phyloP scores from a whole-genome alignment of 2,888 invertebrate genomes.

The Erebia ligea region DNA sequence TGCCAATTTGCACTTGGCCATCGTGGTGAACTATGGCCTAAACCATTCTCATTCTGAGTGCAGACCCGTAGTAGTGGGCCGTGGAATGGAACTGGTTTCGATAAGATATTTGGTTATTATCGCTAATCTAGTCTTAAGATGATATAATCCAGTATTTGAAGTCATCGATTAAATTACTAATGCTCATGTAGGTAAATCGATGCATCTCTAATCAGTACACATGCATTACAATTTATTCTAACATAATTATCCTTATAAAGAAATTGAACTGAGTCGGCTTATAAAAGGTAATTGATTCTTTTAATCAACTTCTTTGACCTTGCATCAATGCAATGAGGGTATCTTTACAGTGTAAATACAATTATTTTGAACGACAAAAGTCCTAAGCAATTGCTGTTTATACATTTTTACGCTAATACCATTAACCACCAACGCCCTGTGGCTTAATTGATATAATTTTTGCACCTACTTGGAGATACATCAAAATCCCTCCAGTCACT shows the following conservation, averaged over 20 bases:
- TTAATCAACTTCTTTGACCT: slow-evolving; percentile 7
- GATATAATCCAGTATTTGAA: background rate
- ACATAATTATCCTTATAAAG: slow-evolving; percentile 15
- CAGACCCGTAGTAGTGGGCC: too few species aligned
- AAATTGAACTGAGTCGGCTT: background rate
- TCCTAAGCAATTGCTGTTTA: too few species aligned
- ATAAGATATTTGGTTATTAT: background rate
- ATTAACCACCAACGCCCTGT: too few species aligned
- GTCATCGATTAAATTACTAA: background rate
- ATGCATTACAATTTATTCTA: slow-evolving; percentile 7
- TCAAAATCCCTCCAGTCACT: too few species aligned
- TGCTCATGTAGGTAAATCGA: background rate
- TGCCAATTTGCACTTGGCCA: too few species aligned
- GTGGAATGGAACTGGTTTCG: background rate
- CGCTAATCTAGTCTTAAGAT: background rate
- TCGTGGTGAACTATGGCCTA: too few species aligned
- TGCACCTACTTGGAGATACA: too few species aligned
- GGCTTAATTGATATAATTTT: too few species aligned
- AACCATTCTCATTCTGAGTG: too few species aligned
- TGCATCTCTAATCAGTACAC: slow-evolving; percentile 1
- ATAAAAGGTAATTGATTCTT: background rate
- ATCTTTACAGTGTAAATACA: background rate
- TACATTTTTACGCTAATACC: too few species aligned
- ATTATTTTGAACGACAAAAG: too few species aligned
- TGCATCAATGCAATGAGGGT: background rate